Evolutionary conservation across 2,888 invertebrate species (phyloP).

Genomic region (Incurvaria masculella): DNA sequence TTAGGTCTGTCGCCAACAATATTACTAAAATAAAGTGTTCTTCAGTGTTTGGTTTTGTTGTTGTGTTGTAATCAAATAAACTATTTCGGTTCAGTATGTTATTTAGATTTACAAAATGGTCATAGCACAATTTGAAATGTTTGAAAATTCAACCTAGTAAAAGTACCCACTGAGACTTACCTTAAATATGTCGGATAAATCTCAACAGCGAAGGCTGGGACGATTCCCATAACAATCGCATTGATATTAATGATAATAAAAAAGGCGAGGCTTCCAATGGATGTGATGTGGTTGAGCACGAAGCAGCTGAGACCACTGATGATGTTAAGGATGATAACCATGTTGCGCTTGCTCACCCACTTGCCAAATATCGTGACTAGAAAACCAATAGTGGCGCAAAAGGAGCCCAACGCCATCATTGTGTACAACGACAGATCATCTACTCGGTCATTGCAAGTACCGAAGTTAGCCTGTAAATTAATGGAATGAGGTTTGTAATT

Average conservation of each 20-base stretch:
- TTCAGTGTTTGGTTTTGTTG: too few species aligned
- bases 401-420: background rate
- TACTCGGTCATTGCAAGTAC: background rate
- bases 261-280: background rate
- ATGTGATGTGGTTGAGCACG: background rate
- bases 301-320: background rate
- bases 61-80: too few species aligned
- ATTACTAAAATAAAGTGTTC: too few species aligned
- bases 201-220: conserved; percentile 37
- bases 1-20: too few species aligned
- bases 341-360: background rate
- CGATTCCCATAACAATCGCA: conserved; percentile 22
- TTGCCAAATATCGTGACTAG: background rate
- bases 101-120: too few species aligned
- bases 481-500: too few species aligned
- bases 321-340: background rate
- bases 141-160: too few species aligned
- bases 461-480: background rate
- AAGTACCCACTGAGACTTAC: too few species aligned
- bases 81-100: too few species aligned
- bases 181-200: conserved; percentile 46
- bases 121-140: too few species aligned
- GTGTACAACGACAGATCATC: background rate
- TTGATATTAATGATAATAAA: background rate
- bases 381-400: background rate